Evolutionary conservation across 1,140 invertebrate species (phyloP), one percentile per base, ranked within the genome.

Genomic region (Aphelenchoides fujianensis): DNA sequence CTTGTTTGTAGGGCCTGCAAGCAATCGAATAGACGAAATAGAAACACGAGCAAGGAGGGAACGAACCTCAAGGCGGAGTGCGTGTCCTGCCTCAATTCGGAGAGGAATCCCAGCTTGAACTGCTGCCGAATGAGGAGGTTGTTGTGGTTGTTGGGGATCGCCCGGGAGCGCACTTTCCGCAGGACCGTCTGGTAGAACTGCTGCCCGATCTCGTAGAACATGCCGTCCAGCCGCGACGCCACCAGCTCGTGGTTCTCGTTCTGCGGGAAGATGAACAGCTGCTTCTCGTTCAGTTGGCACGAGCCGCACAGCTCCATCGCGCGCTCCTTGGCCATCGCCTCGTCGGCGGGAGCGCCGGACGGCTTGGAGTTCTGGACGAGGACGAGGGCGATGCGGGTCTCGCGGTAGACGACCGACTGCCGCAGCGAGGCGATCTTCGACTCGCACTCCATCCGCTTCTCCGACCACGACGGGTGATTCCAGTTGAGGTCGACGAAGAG

Each of bases 401-500:
- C 76, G 16, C 48, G 32, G 3, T 68, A 41, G 12, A 55, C 62
- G 34, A 78, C 62, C 9, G 30, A 72, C 64, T 78, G 76, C 16
- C 76, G 70, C 9, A 78, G 54, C 1, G 79, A 71, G 31, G 70
- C 70, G 37, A 78, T 74, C 41, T 81, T 78, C 3, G 74, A 73
- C 3, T 92, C 90, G 87, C 93, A 96, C 86, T 97, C 93, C 78
- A 92, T 90, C 82, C 93, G 92, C 81, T 92, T 95, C 77, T 96
- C 93, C 79, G 91, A 91, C 93, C 94, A 98, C 59, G 91, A 88
- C 0, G 89, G 86, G 86, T 97, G 93, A 85, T 94, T 92, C 95
- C 95, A 98, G 86, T 98, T 94, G 77, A 98, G 89, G 82, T 98
- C 94, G 86, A 92, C 93, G 85, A 98, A 98, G 37, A 95, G 89